Evolutionary conservation across 1,140 invertebrate species (phyloP).

Genomic region (Drosophila oshimai): DNA sequence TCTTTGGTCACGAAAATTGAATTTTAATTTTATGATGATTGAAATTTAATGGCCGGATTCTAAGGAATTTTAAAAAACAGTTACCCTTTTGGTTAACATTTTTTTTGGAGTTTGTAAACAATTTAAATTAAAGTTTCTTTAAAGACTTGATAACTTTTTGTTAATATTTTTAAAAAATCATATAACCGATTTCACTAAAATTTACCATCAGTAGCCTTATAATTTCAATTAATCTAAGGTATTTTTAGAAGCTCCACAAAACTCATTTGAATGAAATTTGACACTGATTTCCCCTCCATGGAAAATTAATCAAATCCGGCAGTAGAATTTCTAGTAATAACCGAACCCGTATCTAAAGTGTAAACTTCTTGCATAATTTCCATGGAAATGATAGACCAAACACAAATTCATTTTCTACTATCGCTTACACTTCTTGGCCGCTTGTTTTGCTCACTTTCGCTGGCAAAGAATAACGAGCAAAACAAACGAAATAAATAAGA

Average conservation of each 20-base stretch:
- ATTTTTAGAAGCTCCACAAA: too few relatives aligned
- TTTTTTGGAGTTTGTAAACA: neutral
- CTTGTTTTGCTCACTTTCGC: slow-evolving; percentile 20
- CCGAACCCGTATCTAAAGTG: neutral
- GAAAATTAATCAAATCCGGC: neutral
- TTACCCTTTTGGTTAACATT: too few relatives aligned
- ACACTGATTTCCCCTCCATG: neutral
- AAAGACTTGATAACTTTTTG: too few relatives aligned
- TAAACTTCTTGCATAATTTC: slow-evolving; percentile 26
- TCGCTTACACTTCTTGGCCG: neutral
- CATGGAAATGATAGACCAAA: slow-evolving; percentile 27
- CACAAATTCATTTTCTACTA: slow-evolving; percentile 14
- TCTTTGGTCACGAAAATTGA: neutral
- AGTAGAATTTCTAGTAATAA: slow-evolving; percentile 13
- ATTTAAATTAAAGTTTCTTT: too few relatives aligned
- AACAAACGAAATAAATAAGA: slow-evolving; percentile 37
- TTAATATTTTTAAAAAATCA: too few relatives aligned
- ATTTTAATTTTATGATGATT: slow-evolving; percentile 12
- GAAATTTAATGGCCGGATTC: neutral
- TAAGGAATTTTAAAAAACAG: neutral
- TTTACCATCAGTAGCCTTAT: neutral
- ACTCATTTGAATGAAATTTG: neutral
- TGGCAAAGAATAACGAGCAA: slow-evolving; percentile 13
- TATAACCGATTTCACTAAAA: neutral
- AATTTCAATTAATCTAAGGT: slow-evolving; percentile 1